A percentile compares a stretch with the other conserved stretches of the same genome.
These are phyloP conservation scores for Sycophila texana DNA, from an alignment of 2,888 invertebrate genomes.

Conservation along the genomic window DNA sequence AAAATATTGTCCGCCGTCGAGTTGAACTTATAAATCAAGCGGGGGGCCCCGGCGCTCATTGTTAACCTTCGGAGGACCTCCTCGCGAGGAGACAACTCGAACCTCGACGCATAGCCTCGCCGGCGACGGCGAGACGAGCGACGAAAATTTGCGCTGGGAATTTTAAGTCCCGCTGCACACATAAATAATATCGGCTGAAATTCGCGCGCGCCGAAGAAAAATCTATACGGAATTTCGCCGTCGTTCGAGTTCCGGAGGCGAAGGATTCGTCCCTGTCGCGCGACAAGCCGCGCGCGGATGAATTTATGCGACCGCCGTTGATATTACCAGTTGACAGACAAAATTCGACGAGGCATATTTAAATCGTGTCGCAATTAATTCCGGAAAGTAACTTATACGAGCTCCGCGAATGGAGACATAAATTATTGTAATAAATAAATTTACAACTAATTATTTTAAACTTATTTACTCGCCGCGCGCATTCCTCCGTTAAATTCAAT, in stretches of 20 bases:
- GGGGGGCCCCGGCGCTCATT: constrained; percentile 42
- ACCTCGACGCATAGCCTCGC: constrained; percentile 20
- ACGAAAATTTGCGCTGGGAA: constrained; percentile 54
- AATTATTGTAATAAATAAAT: too few species aligned
- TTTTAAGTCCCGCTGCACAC: constrained; percentile 52
- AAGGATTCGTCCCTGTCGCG: constrained; percentile 33
- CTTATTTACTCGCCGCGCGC: too few species aligned
- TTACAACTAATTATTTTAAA: too few species aligned
- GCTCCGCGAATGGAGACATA: too few species aligned
- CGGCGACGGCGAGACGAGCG: constrained; percentile 22
- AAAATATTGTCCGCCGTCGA: constrained; percentile 67
- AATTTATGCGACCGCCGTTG: constrained; percentile 49
- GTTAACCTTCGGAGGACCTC: constrained; percentile 51
- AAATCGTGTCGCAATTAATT: constrained; percentile 23
- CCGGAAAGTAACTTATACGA: too few species aligned
- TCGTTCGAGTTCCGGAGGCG: background rate
- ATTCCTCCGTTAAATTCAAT: constrained; percentile 4
- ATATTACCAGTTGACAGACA: constrained; percentile 4
- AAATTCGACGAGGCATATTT: constrained; percentile 50
- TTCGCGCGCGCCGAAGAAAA: constrained; percentile 54
- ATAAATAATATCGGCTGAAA: constrained; percentile 56
- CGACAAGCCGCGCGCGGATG: constrained; percentile 49
- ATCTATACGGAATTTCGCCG: constrained; percentile 41
- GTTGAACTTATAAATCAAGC: constrained; percentile 70
- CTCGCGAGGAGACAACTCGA: constrained; percentile 9